These are phyloP conservation scores for Elgaria multicarinata DNA, from an alignment of 2,113 vertebrate genomes.

Conservation along the genomic window DNA sequence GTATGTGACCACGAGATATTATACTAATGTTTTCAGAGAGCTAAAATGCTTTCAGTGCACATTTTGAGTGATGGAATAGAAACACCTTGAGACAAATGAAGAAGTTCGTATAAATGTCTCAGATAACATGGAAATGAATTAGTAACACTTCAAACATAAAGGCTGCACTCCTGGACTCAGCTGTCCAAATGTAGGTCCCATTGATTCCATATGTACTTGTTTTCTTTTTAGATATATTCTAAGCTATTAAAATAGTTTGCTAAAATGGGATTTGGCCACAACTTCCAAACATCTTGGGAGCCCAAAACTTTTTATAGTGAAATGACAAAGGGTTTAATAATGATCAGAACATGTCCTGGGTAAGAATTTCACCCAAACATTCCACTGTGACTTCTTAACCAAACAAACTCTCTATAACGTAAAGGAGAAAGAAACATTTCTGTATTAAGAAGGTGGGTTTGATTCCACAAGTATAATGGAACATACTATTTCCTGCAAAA, in stretches of 20 bases:
- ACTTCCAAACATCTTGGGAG: conserved; percentile 26
- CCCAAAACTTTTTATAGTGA: conserved; percentile 32
- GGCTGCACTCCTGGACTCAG: neutral
- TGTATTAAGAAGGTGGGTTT: conserved; percentile 36
- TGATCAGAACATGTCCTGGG: conserved; percentile 18
- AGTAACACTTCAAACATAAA: neutral
- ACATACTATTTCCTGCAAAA: conserved; percentile 22
- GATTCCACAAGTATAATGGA: conserved; percentile 23
- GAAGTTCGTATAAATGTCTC: neutral
- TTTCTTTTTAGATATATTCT: conserved; percentile 16
- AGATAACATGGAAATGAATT: neutral
- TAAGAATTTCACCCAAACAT: conserved; percentile 11
- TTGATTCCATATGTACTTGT: neutral
- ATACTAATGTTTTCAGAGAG: neutral
- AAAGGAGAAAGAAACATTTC: neutral
- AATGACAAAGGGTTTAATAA: conserved; percentile 15
- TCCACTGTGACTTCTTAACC: conserved; percentile 17
- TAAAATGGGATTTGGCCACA: neutral
- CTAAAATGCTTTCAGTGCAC: neutral
- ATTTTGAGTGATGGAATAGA: conserved; percentile 8
- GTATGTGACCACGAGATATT: neutral
- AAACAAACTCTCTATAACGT: neutral
- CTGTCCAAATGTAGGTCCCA: neutral
- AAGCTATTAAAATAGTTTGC: neutral
- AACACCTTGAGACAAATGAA: neutral